phyloP scores from a whole-genome alignment of 2,113 vertebrate species.

The Calonectris borealis region DNA sequence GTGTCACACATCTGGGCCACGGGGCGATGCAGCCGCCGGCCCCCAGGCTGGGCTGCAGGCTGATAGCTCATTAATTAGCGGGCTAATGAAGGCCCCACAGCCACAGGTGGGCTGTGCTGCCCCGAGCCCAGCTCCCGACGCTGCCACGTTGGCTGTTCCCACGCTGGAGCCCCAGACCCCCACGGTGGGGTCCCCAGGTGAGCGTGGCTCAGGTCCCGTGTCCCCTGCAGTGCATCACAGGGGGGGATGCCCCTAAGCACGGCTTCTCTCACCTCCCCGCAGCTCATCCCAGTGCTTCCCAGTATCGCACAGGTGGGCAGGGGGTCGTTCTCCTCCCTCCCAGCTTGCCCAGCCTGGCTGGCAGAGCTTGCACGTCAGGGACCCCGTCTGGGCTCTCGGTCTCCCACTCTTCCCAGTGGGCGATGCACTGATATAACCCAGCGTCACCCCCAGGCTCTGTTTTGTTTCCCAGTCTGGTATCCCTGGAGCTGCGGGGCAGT shows the following conservation, averaged over 20 bases:
- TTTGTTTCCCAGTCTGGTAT: neutral
- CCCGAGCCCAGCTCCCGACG: accelerated
- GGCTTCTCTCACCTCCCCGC: accelerated
- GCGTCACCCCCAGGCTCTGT: neutral
- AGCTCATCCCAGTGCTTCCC: neutral
- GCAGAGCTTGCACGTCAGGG: neutral
- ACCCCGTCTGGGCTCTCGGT: neutral
- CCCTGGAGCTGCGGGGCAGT: accelerated
- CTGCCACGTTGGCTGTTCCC: accelerated
- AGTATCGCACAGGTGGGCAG: neutral
- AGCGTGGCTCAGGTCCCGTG: neutral
- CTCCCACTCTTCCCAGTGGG: neutral
- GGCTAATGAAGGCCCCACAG: neutral
- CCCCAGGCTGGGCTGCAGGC: neutral
- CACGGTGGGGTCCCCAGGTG: neutral
- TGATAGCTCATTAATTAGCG: neutral
- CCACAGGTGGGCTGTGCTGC: neutral
- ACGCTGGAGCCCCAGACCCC: accelerated
- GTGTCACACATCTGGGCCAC: accelerated
- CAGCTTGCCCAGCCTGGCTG: neutral
- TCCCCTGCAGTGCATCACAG: accelerated
- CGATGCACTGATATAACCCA: neutral
- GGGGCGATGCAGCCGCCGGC: neutral
- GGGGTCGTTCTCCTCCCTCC: accelerated
- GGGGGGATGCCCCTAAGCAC: accelerated